Evolutionary conservation across 2,113 vertebrate genomes (phyloP).

Genomic region (Petrocephalus zakoni): DNA sequence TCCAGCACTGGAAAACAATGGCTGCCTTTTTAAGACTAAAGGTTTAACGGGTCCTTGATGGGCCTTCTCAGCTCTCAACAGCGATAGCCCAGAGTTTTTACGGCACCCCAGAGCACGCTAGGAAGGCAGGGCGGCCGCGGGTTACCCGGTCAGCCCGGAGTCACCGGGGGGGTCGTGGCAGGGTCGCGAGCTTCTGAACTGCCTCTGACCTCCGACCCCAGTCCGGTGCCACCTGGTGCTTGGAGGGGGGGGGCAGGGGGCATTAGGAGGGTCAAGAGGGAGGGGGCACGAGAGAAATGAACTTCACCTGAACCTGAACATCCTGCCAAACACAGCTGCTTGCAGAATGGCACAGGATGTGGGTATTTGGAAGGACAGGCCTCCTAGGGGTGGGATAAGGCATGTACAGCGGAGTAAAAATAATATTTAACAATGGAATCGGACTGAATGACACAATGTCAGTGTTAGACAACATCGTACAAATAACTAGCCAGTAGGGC

Average conservation of each 20-base stretch:
- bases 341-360: slow-evolving; percentile 27
- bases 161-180: slow-evolving; percentile 48
- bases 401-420: background rate
- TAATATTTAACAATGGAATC: background rate
- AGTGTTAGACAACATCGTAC: background rate
- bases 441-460: background rate
- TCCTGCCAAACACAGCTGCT: slow-evolving; percentile 35
- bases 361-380: slow-evolving; percentile 35
- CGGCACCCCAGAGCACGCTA: slow-evolving; percentile 53
- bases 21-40: slow-evolving; percentile 64
- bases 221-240: slow-evolving; percentile 63
- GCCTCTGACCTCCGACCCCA: slow-evolving; percentile 70
- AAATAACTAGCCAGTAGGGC: background rate
- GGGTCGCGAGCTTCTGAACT: slow-evolving; percentile 77
- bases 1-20: slow-evolving; percentile 77
- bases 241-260: slow-evolving; percentile 35
- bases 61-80: slow-evolving; percentile 53
- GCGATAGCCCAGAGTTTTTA: slow-evolving; percentile 69
- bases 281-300: slow-evolving; percentile 64
- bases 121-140: slow-evolving; percentile 47
- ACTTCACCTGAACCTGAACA: slow-evolving; percentile 91
- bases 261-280: background rate
- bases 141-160: slow-evolving; percentile 52
- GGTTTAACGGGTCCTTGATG: slow-evolving; percentile 60
- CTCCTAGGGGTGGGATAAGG: background rate